Conservation (phyloP, 2,797 vertebrate species). For the Chaetophractus vellerosus region DNA sequence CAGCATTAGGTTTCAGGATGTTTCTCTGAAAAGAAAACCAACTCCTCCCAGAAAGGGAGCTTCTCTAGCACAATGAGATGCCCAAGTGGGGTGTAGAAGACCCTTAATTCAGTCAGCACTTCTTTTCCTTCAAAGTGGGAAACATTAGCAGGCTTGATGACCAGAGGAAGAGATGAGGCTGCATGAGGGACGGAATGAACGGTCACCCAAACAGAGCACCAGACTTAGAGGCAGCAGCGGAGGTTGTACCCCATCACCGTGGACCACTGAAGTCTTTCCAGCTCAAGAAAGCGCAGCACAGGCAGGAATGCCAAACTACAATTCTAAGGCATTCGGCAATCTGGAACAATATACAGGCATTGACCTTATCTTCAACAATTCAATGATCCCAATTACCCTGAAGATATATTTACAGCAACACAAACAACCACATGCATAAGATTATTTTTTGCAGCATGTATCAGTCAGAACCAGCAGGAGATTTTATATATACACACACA, state of each 20-base stretch:
- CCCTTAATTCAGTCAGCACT: neutral
- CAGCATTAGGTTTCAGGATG: neutral
- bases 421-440: neutral
- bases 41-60: neutral
- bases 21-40: neutral
- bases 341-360: neutral
- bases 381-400: neutral
- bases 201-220: no score
- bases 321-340: neutral
- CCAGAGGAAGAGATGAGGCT: neutral
- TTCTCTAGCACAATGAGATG: neutral
- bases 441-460: neutral
- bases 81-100: neutral
- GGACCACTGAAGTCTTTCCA: neutral
- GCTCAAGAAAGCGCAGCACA: neutral
- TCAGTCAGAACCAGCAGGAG: no score
- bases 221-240: neutral
- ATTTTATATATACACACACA: no score
- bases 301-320: neutral
- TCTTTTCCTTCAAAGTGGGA: no score
- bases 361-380: neutral
- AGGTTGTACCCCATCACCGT: neutral
- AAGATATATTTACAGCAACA: neutral
- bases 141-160: neutral
- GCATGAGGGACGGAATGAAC: neutral